phyloP scores from a whole-genome alignment of 1,140 invertebrate species.

The Brachionus angularis region DNA sequence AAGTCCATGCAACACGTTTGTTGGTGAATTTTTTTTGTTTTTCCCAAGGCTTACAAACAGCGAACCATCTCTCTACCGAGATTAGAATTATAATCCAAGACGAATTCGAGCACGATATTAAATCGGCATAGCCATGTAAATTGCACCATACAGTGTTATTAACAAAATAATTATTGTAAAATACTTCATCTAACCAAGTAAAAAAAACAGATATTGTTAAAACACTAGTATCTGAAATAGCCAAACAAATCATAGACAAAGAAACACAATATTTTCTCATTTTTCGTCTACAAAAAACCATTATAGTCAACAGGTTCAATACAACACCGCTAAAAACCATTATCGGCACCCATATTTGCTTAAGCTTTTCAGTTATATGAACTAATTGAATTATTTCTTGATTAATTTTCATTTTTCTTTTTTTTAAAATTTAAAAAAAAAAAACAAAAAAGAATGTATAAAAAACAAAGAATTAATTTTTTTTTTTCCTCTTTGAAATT shows the following conservation, averaged over 20 bases:
- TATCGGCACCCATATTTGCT: conserved; percentile 9
- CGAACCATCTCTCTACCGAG: conserved; percentile 23
- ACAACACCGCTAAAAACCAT: background rate
- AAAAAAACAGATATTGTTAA: conserved; percentile 3
- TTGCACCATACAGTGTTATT: conserved; percentile 41
- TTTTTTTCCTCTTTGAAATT: no score
- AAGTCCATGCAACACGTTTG: background rate
- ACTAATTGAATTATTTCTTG: background rate
- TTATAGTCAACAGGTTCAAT: conserved; percentile 25
- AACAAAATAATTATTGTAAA: conserved; percentile 22
- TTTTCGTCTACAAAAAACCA: conserved; percentile 38
- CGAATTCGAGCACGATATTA: conserved; percentile 18
- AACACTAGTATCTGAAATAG: conserved; percentile 26
- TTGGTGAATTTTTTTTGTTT: conserved; percentile 36
- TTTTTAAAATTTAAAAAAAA: background rate
- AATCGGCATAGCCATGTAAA: conserved; percentile 38
- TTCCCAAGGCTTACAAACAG: conserved; percentile 31
- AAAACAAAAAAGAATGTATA: background rate
- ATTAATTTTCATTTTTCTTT: background rate
- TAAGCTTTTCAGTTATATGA: background rate
- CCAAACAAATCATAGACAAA: conserved; percentile 23
- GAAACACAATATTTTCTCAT: conserved; percentile 37
- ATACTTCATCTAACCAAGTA: conserved; percentile 23
- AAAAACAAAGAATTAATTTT: no score
- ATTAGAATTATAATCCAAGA: conserved; percentile 42